Evolutionary conservation across 1,140 invertebrate species (phyloP), one percentile per base, ranked within the genome.

Genomic region (Meloidogyne chitwoodi): DNA sequence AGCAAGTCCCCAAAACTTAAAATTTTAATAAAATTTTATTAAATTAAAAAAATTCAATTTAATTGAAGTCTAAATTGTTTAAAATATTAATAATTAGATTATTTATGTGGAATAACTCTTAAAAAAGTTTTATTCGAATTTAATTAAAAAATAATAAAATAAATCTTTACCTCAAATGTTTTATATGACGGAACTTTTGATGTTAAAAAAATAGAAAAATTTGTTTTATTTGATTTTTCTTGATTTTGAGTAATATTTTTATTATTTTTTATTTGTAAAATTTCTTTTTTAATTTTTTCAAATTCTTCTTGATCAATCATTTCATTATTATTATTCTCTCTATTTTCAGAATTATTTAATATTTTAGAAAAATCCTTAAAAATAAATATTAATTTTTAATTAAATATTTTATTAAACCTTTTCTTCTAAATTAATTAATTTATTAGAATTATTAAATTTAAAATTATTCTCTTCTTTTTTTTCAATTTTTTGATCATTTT

Each of bases 1-100:
- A 34, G 56, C 48, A 27, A 73, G 29, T 34, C 64, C 71, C 71
- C 71, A 73, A 22, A 73, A 73, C 71, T 73, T 41, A 19, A 73
- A 64, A 64, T 5, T 22, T 22, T 6, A 27, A 72, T 12, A 29
- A 63, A 71, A 0, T 38, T 2, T 31, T 16, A 29, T 48, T 22
- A 19, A 14, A 2, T 22, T 1, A 68, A 68, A 26, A 26, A 34
- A n/a, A n/a, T n/a, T n/a, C 10, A 22, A 10, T 22, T 19, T 24
- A 61, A 26, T 1, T 56, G 16, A 68, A 68, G 1, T 0, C n/a
- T 14, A 22, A 24, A 5, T 29, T 68, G n/a, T n/a, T n/a, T n/a
- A n/a, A n/a, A n/a, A n/a, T n/a, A n/a, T n/a, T n/a, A n/a, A n/a
- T n/a, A n/a, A n/a, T n/a, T n/a, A n/a, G n/a, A n/a, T n/a, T n/a